Percentiles rank a stretch among this genome's conserved stretches.
phyloP scores from a whole-genome alignment of 2,888 invertebrate genomes.

The Erebia epiphron region DNA sequence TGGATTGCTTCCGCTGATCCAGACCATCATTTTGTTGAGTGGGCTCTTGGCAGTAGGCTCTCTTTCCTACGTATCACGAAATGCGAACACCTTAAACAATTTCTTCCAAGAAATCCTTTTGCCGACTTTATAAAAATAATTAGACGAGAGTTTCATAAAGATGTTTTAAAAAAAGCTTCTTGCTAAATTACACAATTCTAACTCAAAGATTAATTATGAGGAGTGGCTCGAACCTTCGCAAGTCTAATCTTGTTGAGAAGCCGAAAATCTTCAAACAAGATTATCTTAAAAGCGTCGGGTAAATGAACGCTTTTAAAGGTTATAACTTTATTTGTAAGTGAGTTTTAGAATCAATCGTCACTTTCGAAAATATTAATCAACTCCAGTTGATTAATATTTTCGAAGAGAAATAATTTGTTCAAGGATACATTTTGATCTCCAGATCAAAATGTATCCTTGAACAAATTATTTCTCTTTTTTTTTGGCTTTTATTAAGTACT shows the following conservation, averaged over 20 bases:
- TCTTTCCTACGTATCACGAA: no score
- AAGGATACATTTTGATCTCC: no score
- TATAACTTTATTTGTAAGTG: background rate
- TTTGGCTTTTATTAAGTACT: no score
- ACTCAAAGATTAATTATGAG: conserved; percentile 1
- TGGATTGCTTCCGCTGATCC: no score
- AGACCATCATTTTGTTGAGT: no score
- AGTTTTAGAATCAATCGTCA: background rate
- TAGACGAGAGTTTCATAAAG: background rate
- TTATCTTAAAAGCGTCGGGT: background rate
- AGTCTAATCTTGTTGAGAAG: conserved; percentile 1
- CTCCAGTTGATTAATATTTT: no score
- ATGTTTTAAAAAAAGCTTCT: background rate
- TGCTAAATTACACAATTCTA: background rate
- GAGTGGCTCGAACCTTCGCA: background rate
- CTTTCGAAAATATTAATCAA: background rate
- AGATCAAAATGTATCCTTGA: background rate
- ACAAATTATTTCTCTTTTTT: no score
- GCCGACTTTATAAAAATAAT: background rate
- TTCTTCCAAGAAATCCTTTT: no score
- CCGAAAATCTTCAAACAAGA: background rate
- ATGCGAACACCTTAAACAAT: no score
- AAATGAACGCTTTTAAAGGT: background rate
- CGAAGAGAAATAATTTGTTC: no score
- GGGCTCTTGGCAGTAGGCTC: no score